phyloP scores from a whole-genome alignment of 2,888 invertebrate species.

The Tolmerus cingulatus region DNA sequence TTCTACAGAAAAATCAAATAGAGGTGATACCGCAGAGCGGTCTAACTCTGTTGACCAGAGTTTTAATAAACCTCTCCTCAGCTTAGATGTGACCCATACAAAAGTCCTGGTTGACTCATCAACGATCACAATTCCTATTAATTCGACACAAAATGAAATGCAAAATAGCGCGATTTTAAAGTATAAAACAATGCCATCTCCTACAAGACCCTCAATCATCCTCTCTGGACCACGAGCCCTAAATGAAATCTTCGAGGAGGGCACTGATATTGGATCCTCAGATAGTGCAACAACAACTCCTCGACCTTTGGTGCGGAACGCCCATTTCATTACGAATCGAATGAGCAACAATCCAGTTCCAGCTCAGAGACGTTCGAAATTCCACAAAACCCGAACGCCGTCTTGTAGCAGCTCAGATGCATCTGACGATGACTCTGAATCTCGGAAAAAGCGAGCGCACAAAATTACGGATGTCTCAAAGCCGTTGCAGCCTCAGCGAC shows the following conservation, averaged over 20 bases:
- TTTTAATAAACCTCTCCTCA: slow-evolving; percentile 4
- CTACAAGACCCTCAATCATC: slow-evolving; percentile 60
- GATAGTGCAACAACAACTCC: slow-evolving; percentile 52
- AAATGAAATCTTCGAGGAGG: slow-evolving; percentile 76
- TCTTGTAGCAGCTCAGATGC: slow-evolving; percentile 95
- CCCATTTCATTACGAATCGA: slow-evolving; percentile 49
- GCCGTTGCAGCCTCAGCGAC: slow-evolving; percentile 70
- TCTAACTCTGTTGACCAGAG: slow-evolving; percentile 48
- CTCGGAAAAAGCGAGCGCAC: slow-evolving; percentile 81
- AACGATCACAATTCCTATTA: slow-evolving; percentile 67
- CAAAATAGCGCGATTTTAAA: slow-evolving; percentile 61
- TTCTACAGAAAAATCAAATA: background rate
- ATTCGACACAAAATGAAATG: slow-evolving; percentile 53
- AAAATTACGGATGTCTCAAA: slow-evolving; percentile 71
- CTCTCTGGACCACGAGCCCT: slow-evolving; percentile 61
- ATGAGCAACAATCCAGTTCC: slow-evolving; percentile 47
- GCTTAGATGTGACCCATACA: slow-evolving; percentile 43
- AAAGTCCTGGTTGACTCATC: slow-evolving; percentile 65
- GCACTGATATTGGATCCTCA: slow-evolving; percentile 59
- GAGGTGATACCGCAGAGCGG: slow-evolving; percentile 22
- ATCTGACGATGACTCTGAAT: slow-evolving; percentile 86
- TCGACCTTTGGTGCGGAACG: slow-evolving; percentile 55
- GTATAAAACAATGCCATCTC: slow-evolving; percentile 70
- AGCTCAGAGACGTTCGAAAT: slow-evolving; percentile 70
- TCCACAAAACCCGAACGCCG: slow-evolving; percentile 78